Percentiles rank a stretch among this genome's conserved stretches.
Evolutionary conservation across 2,888 invertebrate species (phyloP).

Genomic region (Atethmia centrago): DNA sequence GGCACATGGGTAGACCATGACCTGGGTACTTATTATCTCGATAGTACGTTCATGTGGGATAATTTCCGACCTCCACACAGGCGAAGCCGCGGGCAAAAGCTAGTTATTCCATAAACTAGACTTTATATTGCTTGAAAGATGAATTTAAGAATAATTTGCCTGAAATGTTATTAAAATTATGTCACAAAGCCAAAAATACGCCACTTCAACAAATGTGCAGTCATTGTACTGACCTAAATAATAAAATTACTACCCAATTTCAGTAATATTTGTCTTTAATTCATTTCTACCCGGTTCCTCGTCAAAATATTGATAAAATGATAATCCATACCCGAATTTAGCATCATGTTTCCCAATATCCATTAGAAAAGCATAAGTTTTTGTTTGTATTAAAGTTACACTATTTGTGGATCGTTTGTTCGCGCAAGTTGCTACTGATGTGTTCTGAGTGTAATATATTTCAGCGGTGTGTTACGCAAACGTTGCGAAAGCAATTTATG

Average conservation of each 20-base stretch:
- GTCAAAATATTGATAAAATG: slow-evolving; percentile 14
- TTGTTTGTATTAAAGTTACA: slow-evolving; percentile 27
- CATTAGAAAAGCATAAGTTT: slow-evolving; percentile 26
- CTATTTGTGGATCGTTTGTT: slow-evolving; percentile 50
- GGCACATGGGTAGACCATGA: too few species aligned
- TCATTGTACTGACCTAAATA: background rate
- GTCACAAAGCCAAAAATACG: background rate
- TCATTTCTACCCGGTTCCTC: background rate
- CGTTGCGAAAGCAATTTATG: slow-evolving; percentile 58
- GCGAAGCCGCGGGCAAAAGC: too few species aligned
- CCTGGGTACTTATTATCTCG: too few species aligned
- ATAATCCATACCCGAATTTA: slow-evolving; percentile 52
- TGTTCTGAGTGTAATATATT: slow-evolving; percentile 46
- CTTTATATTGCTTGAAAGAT: background rate
- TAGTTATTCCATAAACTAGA: slow-evolving; percentile 2
- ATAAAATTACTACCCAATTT: too few species aligned
- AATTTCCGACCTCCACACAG: too few species aligned
- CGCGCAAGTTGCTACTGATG: slow-evolving; percentile 30
- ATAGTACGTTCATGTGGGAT: too few species aligned
- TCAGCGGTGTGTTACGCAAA: slow-evolving; percentile 53
- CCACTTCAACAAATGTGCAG: background rate
- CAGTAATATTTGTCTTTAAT: background rate
- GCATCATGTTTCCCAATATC: slow-evolving; percentile 29
- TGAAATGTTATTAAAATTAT: background rate
- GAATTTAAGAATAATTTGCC: background rate